phyloP scores from a whole-genome alignment of 2,888 invertebrate species.

The Mongoloraphidia duomilia region DNA sequence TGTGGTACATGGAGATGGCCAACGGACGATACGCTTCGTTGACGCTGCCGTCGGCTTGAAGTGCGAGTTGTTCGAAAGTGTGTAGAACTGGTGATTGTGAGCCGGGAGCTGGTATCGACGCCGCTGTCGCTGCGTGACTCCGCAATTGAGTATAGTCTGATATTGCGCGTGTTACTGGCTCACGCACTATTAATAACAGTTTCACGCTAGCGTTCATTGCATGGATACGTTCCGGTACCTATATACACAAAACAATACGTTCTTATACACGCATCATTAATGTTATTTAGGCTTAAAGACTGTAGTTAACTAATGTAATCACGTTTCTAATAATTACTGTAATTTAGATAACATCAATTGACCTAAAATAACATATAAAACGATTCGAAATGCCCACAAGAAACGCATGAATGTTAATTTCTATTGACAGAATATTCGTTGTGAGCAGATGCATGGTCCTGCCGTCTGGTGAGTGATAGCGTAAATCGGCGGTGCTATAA shows the following conservation, averaged over 20 bases:
- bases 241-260: constrained; percentile 11
- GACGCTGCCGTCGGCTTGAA: constrained; percentile 66
- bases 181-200: constrained; percentile 82
- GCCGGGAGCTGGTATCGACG: constrained; percentile 27
- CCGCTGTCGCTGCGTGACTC: constrained; percentile 60
- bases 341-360: too few relatives aligned
- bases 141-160: constrained; percentile 93
- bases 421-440: too few relatives aligned
- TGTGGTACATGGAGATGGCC: constrained; percentile 80
- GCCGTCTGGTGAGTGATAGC: too few relatives aligned
- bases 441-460: too few relatives aligned
- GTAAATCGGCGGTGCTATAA: too few relatives aligned
- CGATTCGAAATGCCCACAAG: too few relatives aligned
- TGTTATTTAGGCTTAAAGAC: background rate
- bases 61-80: constrained; percentile 68
- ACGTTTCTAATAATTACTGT: too few relatives aligned
- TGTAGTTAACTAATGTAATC: too few relatives aligned
- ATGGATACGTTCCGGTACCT: constrained; percentile 86
- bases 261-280: background rate
- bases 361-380: too few relatives aligned
- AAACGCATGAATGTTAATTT: too few relatives aligned
- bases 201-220: constrained; percentile 90
- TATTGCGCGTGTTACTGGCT: constrained; percentile 90
- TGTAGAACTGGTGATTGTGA: constrained; percentile 27
- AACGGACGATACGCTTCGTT: constrained; percentile 72